A percentile compares a stretch with the other conserved stretches of the same genome.
These are phyloP conservation scores for Cryptomyrus ogoouensis DNA, from an alignment of 2,113 vertebrate genomes.

Conservation along the genomic window DNA sequence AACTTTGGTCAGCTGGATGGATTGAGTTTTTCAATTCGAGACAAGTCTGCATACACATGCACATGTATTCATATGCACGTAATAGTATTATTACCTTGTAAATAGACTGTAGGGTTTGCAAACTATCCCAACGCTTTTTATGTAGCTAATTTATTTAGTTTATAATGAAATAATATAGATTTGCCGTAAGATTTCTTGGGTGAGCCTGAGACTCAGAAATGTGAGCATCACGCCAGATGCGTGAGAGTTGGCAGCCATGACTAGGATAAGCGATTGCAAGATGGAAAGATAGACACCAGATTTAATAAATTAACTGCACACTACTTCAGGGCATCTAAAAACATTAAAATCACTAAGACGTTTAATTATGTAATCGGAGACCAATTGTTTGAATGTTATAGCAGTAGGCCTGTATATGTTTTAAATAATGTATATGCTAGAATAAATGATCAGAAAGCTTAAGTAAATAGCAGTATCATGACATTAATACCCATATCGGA, in stretches of 20 bases:
- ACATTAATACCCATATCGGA: constrained; percentile 48
- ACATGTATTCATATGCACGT: background rate
- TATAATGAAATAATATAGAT: background rate
- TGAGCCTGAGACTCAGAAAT: background rate
- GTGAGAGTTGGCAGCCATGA: background rate
- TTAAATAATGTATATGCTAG: background rate
- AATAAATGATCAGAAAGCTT: background rate
- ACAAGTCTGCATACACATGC: background rate
- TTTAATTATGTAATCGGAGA: background rate
- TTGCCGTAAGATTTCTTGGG: background rate
- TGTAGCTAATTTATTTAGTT: background rate
- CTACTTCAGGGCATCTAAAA: background rate
- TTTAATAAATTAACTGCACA: background rate
- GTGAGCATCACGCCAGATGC: background rate
- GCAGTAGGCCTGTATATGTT: background rate
- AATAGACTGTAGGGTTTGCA: background rate
- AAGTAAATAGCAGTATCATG: constrained; percentile 52
- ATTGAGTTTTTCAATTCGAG: background rate
- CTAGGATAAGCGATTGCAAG: background rate
- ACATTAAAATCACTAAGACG: background rate
- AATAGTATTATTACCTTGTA: background rate
- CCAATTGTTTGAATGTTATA: background rate
- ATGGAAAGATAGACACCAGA: background rate
- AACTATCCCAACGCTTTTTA: background rate
- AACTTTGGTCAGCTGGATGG: background rate